Base-by-base conservation (phyloP, 2,888 invertebrate species). In the Carabus problematicus region DNA sequence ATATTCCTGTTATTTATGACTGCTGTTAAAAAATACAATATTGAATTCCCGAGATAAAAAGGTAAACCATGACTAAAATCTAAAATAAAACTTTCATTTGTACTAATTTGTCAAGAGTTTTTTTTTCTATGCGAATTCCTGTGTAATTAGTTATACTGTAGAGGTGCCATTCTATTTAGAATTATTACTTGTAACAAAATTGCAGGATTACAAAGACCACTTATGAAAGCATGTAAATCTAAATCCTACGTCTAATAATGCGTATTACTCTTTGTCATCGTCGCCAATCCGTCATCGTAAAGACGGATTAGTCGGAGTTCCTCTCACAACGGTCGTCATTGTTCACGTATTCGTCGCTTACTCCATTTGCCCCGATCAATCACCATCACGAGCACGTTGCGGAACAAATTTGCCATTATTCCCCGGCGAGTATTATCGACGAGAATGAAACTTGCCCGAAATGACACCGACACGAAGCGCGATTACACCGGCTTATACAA, bases 351-450 rank as follows among this genome's bases (percentile, higher is more conserved):
- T n/a, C 66, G 49, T 58, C 66, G 49, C 66, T 66, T 66, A 66
- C 58, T 47, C 62, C 62, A 49, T 45, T 49, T 49, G 54, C 52
- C 66, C 66, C 58, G 66, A 66, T 66, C 66, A 66, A 66, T 66
- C 66, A 59, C 66, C 49, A 66, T 66, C 59, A 59, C 29, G 6
- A 52, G 19, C 52, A 52, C 12, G 39, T 66, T 49, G 47, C 66
- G 66, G 49, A 58, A 66, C 66, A 66, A 66, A 66, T 66, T 66
- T 66, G 58, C 66, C 49, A 66, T 66, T 66, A 66, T 66, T 66
- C 66, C 41, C 66, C 41, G 40, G 52, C 45, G 7, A 45, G n/a
- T 45, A 45, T 45, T 45, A 45, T 45, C 52, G 52, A 12, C 52
- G 52, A 52, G 19, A 14, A 52, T 52, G 19, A 16, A 52, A 18